phyloP scores from a whole-genome alignment of 2,113 vertebrate species.

The Heteronetta atricapilla region DNA sequence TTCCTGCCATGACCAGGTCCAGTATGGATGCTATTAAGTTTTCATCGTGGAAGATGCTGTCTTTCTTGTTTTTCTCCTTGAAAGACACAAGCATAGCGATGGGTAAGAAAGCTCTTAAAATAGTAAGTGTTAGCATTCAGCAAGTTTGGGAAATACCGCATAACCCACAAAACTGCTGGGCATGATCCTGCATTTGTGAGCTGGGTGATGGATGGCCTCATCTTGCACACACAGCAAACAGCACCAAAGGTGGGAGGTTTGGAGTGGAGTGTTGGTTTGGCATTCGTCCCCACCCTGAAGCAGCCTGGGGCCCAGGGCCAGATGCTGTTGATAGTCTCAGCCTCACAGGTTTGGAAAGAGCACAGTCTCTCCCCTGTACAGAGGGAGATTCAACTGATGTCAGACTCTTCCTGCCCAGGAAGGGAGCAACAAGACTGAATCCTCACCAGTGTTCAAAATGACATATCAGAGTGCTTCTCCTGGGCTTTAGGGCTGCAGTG shows the following conservation, averaged over 20 bases:
- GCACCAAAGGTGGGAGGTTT: not conserved
- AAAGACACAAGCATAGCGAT: not conserved
- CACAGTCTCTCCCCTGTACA: not conserved
- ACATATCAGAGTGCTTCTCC: not conserved
- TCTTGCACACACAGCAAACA: not conserved
- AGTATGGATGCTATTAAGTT: constrained; percentile 85
- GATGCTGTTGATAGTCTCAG: not conserved
- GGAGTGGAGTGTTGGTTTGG: not conserved
- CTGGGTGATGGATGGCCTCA: not conserved
- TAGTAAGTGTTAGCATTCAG: not conserved
- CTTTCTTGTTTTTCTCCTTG: constrained; percentile 68
- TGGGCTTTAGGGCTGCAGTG: not conserved
- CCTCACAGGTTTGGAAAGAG: not conserved
- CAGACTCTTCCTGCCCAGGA: not conserved
- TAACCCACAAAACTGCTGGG: not conserved
- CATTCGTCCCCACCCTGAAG: not conserved
- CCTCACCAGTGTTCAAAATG: not conserved
- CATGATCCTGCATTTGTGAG: not conserved
- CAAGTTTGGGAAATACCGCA: not conserved
- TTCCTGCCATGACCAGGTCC: constrained; percentile 91
- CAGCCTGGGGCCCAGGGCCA: not conserved
- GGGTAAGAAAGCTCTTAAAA: not conserved
- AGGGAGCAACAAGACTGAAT: not conserved
- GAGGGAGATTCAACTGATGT: not conserved
- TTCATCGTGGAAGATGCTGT: constrained; percentile 76